These are phyloP conservation scores for Drosophila baimaii DNA, from an alignment of 1,140 invertebrate species.

Conservation along the genomic window DNA sequence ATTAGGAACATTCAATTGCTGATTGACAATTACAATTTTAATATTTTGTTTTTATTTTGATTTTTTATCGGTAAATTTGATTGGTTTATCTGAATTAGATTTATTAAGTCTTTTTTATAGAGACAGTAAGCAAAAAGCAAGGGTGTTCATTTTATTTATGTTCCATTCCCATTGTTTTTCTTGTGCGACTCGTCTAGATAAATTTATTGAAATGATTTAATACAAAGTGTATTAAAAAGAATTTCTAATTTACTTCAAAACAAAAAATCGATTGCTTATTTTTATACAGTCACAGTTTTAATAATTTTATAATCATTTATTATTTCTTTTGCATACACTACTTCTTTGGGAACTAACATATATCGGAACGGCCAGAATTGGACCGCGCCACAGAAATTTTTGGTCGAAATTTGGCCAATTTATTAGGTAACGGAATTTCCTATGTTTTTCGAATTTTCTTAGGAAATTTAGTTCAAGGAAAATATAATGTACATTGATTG, in stretches of 20 bases:
- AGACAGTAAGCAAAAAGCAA: constrained; percentile 13
- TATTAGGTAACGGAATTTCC: neutral
- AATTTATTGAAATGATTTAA: neutral
- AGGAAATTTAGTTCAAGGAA: too few species aligned
- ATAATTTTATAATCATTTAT: neutral
- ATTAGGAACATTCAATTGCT: constrained; percentile 6
- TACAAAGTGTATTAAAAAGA: too few species aligned
- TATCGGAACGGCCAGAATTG: neutral
- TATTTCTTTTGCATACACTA: neutral
- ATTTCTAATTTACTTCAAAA: too few species aligned
- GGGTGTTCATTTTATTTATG: neutral
- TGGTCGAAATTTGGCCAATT: neutral
- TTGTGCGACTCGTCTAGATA: neutral
- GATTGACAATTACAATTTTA: neutral
- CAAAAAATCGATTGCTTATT: too few species aligned
- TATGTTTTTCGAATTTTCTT: too few species aligned
- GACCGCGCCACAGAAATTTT: neutral
- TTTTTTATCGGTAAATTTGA: neutral
- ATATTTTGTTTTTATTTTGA: neutral
- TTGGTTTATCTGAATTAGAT: neutral
- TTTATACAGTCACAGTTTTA: too few species aligned
- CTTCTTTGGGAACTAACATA: neutral
- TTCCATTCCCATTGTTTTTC: constrained; percentile 7
- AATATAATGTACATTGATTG: too few species aligned
- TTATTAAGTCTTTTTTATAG: neutral